Conservation (phyloP, 2,113 vertebrate genomes). For the Pedetes capensis region DNA sequence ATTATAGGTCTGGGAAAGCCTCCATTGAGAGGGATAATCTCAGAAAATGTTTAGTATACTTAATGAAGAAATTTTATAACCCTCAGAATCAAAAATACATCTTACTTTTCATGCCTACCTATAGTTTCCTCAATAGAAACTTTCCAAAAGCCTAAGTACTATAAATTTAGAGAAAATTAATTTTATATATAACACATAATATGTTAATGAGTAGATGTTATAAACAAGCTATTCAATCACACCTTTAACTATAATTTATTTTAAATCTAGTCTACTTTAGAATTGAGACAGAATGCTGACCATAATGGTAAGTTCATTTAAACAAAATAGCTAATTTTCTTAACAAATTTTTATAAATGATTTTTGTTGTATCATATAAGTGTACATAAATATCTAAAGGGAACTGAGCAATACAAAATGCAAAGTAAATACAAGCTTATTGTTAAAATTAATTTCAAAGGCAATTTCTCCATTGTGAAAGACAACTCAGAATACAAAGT, state of each 20-base stretch:
- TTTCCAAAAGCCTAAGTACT: neutral
- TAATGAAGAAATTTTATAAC: neutral
- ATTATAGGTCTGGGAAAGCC: neutral
- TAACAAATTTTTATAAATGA: neutral
- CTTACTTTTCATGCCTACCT: neutral
- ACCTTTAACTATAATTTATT: neutral
- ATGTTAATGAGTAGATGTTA: neutral
- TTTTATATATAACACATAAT: neutral
- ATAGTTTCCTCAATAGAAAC: neutral
- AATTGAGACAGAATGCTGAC: neutral
- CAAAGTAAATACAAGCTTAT: neutral
- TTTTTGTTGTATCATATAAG: neutral
- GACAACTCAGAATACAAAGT: conserved; percentile 17
- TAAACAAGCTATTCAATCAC: neutral
- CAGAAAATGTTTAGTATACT: neutral
- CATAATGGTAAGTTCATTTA: neutral
- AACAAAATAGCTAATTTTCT: conserved; percentile 9
- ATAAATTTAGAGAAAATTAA: neutral
- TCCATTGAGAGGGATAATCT: neutral
- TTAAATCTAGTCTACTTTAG: neutral
- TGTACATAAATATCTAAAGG: neutral
- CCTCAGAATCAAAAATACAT: neutral
- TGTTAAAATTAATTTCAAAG: conserved; percentile 9
- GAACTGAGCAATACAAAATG: neutral
- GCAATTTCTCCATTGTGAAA: neutral